Evolutionary conservation across 2,888 invertebrate genomes (phyloP).

Genomic region (Agrochola litura): DNA sequence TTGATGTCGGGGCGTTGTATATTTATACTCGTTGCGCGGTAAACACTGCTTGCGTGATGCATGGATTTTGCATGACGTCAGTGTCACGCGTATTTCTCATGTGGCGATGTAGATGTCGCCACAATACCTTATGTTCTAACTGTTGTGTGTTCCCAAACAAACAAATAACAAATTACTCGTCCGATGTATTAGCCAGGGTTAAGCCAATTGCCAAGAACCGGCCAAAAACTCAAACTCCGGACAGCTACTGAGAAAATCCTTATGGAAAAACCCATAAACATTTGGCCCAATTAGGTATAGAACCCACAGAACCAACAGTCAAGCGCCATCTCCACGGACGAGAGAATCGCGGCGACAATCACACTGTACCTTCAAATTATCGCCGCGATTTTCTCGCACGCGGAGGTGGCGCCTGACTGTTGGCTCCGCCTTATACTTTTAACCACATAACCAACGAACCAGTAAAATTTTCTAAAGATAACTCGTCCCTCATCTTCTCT

Average conservation of each 20-base stretch:
- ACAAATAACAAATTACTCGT: not conserved
- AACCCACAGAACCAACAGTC: not conserved
- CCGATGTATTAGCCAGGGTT: not conserved
- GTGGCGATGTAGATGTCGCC: too few species aligned
- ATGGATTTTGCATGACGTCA: too few species aligned
- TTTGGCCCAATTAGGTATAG: not conserved
- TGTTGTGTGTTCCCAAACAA: not conserved
- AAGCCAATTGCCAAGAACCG: not conserved
- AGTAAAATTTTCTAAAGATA: not conserved
- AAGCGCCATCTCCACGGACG: too few species aligned
- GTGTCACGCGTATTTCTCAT: too few species aligned
- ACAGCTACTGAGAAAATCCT: not conserved
- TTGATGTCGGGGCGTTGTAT: too few species aligned
- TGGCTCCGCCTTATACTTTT: not conserved
- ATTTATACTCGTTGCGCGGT: too few species aligned
- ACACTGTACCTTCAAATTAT: too few species aligned
- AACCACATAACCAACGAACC: not conserved
- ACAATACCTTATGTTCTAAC: not conserved
- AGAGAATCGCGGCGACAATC: too few species aligned
- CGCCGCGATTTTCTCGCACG: too few species aligned
- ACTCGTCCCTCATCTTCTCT: not conserved
- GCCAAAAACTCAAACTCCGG: not conserved
- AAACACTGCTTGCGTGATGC: too few species aligned
- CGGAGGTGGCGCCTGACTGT: too few species aligned
- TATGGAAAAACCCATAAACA: not conserved